A percentile compares a stretch with the other conserved stretches of the same genome.
These are phyloP conservation scores for Alcedo atthis DNA, from an alignment of 2,797 vertebrate genomes.

Conservation along the genomic window DNA sequence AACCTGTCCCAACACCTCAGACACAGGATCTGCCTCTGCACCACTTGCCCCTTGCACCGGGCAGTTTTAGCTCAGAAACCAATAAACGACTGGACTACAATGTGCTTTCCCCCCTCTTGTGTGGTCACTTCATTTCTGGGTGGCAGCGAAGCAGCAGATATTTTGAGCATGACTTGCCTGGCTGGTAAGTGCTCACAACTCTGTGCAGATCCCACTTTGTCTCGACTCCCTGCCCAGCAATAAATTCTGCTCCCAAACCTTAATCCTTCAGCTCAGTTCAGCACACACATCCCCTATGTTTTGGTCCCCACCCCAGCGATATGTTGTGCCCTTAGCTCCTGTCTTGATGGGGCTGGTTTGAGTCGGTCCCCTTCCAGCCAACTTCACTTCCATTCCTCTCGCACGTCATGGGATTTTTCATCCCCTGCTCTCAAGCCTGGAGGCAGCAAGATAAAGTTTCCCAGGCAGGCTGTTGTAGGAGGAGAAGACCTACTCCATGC, in stretches of 20 bases:
- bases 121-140: conserved; percentile 4
- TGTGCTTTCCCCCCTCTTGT: not conserved
- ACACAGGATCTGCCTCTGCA: not conserved
- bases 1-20: not conserved
- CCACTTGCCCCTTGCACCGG: not conserved
- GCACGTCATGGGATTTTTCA: conserved; percentile 30
- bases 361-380: not conserved
- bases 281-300: not conserved
- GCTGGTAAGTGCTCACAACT: conserved; percentile 2
- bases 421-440: not conserved
- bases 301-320: not conserved
- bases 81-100: not conserved
- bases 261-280: not conserved
- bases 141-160: conserved; percentile 10
- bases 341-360: conserved; percentile 5
- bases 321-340: not conserved
- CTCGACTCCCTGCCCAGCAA: conserved; percentile 31
- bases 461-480: conserved; percentile 26
- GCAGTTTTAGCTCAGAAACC: not conserved
- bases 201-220: conserved; percentile 7
- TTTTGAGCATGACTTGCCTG: not conserved
- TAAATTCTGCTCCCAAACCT: conserved; percentile 36
- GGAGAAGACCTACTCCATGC: conserved; percentile 30
- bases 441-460: conserved; percentile 49
- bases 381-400: not conserved